Evolutionary conservation across 2,888 invertebrate genomes (phyloP).

Genomic region (Entomobrya proxima): DNA sequence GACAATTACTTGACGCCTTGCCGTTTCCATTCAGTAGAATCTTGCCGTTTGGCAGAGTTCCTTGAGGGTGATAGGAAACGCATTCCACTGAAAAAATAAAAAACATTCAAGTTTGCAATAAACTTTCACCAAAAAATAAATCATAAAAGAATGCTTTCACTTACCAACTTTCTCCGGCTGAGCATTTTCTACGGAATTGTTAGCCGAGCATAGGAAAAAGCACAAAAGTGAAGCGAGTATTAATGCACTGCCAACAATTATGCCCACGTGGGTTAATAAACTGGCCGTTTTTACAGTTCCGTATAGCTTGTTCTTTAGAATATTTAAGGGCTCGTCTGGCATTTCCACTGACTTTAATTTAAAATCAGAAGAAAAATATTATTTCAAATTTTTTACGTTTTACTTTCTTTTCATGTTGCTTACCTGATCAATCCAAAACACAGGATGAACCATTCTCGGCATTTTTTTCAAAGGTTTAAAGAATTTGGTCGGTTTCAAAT

Average conservation of each 20-base stretch:
- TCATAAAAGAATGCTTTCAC: not conserved
- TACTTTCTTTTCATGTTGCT: not conserved
- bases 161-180: conserved; percentile 38
- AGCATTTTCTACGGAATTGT: not conserved
- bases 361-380: not conserved
- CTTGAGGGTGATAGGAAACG: conserved; percentile 39
- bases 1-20: not conserved
- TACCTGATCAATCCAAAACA: conserved; percentile 71
- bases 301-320: conserved; percentile 53
- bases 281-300: conserved; percentile 24
- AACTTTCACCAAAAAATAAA: not conserved
- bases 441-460: conserved; percentile 60
- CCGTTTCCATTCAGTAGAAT: not conserved
- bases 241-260: conserved; percentile 55
- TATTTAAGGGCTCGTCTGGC: conserved; percentile 29
- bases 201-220: conserved; percentile 33
- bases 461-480: conserved; percentile 61
- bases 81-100: not conserved
- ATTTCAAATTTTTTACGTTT: not conserved
- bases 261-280: conserved; percentile 42
- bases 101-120: not conserved
- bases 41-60: conserved; percentile 12
- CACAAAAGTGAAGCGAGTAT: conserved; percentile 49
- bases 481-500: conserved; percentile 39
- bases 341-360: conserved; percentile 50